Evolutionary conservation across 2,888 invertebrate species (phyloP).

Genomic region (Oscheius sp.): DNA sequence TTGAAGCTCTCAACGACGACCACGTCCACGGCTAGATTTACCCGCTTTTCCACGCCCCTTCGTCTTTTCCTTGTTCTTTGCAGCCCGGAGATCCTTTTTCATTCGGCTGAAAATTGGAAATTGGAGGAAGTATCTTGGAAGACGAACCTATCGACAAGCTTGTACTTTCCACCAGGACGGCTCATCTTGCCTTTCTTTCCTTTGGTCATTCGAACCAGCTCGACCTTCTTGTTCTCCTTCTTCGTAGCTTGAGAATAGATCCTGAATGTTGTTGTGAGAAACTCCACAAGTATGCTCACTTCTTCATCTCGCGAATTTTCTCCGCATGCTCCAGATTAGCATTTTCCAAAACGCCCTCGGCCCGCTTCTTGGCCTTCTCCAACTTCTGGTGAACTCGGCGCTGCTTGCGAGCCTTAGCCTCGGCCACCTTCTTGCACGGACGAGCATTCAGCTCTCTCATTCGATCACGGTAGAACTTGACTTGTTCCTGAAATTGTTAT

Average conservation of each 20-base stretch:
- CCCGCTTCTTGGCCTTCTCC: conserved; percentile 93
- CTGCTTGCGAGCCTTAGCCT: conserved; percentile 98
- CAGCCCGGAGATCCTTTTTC: conserved; percentile 57
- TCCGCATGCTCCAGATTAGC: conserved; percentile 92
- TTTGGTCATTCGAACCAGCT: conserved; percentile 93
- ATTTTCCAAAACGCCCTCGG: conserved; percentile 82
- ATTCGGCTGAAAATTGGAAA: conserved; percentile 49
- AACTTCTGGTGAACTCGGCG: conserved; percentile 81
- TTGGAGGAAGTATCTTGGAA: not conserved
- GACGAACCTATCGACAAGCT: conserved; percentile 55
- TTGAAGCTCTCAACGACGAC: conserved; percentile 6
- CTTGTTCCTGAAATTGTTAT: conserved; percentile 73
- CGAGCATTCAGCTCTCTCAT: conserved; percentile 86
- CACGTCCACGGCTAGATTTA: conserved; percentile 24
- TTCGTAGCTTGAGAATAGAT: conserved; percentile 82
- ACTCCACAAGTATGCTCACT: conserved; percentile 48
- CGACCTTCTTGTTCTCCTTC: conserved; percentile 86
- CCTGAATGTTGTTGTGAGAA: conserved; percentile 75
- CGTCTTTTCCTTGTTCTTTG: conserved; percentile 56
- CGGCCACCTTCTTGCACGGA: conserved; percentile 96
- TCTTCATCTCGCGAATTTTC: conserved; percentile 78
- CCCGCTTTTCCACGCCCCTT: conserved; percentile 52
- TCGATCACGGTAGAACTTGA: conserved; percentile 85
- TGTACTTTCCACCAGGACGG: conserved; percentile 69
- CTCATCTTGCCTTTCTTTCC: conserved; percentile 65